Percentiles rank a stretch among this genome's conserved stretches.
These are phyloP conservation scores for Metacarcinus magister DNA, from an alignment of 2,888 invertebrate genomes.

Conservation along the genomic window DNA sequence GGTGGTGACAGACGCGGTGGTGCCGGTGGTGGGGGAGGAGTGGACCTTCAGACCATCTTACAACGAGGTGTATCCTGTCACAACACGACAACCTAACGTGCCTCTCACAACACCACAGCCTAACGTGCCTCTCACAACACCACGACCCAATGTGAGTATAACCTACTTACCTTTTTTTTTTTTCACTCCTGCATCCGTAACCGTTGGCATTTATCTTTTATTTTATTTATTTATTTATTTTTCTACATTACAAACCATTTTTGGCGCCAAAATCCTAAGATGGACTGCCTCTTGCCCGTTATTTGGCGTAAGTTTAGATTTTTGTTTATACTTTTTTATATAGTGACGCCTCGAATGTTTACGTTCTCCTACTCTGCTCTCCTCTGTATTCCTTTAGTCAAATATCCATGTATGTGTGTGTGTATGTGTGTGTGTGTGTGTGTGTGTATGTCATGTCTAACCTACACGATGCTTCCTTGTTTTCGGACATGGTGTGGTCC, in stretches of 20 bases:
- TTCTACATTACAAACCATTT: background rate
- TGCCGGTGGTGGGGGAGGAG: background rate
- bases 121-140: background rate
- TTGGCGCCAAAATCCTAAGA: background rate
- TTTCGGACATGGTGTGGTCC: background rate
- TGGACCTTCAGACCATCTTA: background rate
- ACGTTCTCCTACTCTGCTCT: background rate
- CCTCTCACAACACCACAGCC: background rate
- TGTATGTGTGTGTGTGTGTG: slow-evolving; percentile 57
- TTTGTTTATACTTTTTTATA: too few species aligned
- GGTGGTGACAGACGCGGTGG: slow-evolving; percentile 1
- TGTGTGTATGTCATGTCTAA: background rate
- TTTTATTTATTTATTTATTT: slow-evolving; percentile 22
- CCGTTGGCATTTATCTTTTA: background rate
- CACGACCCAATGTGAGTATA: background rate
- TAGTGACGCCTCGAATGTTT: too few species aligned
- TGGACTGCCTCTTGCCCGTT: too few species aligned
- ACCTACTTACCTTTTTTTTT: background rate
- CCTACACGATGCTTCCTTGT: too few species aligned
- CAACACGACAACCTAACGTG: background rate
- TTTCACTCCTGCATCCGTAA: too few species aligned
- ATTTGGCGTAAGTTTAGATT: too few species aligned
- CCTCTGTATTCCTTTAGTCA: background rate
- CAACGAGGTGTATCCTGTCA: background rate
- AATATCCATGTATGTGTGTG: slow-evolving; percentile 21